Evolutionary conservation across 2,888 invertebrate species (phyloP), one percentile per base, ranked within the genome.

Genomic region (Drosophila fungiperda): DNA sequence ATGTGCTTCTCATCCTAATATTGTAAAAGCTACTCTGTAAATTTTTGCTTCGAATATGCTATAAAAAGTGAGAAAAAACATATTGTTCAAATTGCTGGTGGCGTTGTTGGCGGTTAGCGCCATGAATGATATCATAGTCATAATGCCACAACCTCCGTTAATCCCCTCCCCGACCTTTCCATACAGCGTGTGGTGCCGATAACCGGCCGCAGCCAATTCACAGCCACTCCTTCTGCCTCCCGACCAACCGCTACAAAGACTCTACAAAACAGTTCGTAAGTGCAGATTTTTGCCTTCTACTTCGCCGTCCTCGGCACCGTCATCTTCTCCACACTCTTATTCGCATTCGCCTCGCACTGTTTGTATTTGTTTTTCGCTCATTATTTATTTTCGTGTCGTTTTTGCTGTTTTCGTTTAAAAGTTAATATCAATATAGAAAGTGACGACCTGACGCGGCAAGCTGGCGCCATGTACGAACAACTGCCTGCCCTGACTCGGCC

Each of bases 361-460:
- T 82, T 82, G 75, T 76, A 78, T 89, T 82, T 83, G 83, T 86
- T 90, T 90, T 82, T 82, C 80, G 81, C 80, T 85, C 85, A 82
- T 83, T 83, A 87, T 81, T 85, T 83, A 81, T 88, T 88, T 85
- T 88, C 82, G 73, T 89, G 80, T 84, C 80, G 83, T 85, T 85
- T 85, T 89, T 85, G 86, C 83, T 82, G 89, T 83, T 83, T 87
- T 87, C 89, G 87, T 86, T 86, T 86, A 82, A 88, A 90, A 90
- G 89, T 89, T 90, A 89, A 89, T 87, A 89, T 90, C 90, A 89
- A 87, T 91, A 88, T 89, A 91, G 91, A 91, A 91, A 91, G 90
- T 91, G 90, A 91, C 91, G 91, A 89, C 83, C 90, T 89, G 91
- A 90, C 91, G 91, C 91, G 90, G 85, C 91, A 90, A 78, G 77